Conservation (phyloP, 2,888 invertebrate genomes). For the Meandrusa payeni region DNA sequence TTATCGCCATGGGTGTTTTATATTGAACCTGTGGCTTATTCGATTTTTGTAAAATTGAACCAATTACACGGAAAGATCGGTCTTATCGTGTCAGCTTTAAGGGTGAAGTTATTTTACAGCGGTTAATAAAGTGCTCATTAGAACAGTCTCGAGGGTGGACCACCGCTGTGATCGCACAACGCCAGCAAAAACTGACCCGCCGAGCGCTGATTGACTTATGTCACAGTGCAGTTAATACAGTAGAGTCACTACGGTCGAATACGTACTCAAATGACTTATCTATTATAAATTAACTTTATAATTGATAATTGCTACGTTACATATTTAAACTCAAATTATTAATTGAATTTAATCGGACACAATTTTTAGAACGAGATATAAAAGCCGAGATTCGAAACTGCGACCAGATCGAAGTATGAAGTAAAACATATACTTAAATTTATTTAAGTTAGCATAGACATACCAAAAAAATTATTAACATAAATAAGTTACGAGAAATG, state of each 20-base stretch:
- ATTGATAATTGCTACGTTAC: too few species aligned
- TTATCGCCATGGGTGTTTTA: slow-evolving; percentile 20
- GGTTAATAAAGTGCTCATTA: slow-evolving; percentile 25
- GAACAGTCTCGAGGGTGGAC: slow-evolving; percentile 25
- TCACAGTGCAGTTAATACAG: slow-evolving; percentile 18
- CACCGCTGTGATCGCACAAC: slow-evolving; percentile 23
- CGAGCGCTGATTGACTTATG: slow-evolving; percentile 23
- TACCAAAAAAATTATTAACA: too few species aligned
- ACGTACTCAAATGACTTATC: too few species aligned
- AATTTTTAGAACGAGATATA: too few species aligned
- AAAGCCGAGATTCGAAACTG: too few species aligned
- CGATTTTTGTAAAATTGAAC: neutral
- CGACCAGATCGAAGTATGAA: too few species aligned
- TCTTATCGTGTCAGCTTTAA: neutral
- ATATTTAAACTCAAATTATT: too few species aligned
- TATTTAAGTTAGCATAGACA: too few species aligned
- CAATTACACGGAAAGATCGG: neutral
- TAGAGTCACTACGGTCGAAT: neutral
- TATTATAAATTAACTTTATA: too few species aligned
- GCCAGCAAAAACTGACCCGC: slow-evolving; percentile 22
- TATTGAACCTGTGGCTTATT: slow-evolving; percentile 10
- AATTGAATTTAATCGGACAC: too few species aligned
- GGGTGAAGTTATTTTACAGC: slow-evolving; percentile 4
- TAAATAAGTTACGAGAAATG: too few species aligned
- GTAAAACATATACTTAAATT: too few species aligned